These are phyloP conservation scores for Tarsius wallacei DNA, from an alignment of 2,797 vertebrate genomes.

Conservation along the genomic window DNA sequence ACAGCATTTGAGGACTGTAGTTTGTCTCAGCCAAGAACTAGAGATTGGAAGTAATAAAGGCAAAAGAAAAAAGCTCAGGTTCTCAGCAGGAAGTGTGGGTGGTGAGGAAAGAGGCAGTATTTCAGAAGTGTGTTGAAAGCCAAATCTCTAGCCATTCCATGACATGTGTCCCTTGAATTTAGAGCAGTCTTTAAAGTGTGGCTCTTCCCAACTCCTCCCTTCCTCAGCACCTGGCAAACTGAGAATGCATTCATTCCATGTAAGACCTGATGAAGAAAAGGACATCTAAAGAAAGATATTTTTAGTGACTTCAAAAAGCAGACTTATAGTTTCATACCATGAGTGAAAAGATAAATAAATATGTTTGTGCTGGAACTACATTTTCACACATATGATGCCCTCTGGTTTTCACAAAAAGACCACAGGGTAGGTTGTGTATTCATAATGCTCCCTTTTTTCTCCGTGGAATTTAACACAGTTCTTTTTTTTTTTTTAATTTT, in stretches of 20 bases:
- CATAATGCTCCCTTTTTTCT: not conserved
- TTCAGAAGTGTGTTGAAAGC: not conserved
- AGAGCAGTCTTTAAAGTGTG: not conserved
- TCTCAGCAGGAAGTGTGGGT: not conserved
- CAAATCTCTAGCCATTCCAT: not conserved
- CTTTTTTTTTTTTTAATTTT: no score
- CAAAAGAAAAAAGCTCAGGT: not conserved
- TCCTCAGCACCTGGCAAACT: not conserved
- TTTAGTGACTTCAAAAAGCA: not conserved
- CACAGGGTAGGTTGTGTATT: not conserved
- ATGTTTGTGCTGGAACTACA: not conserved
- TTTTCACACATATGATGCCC: not conserved
- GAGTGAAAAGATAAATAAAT: not conserved
- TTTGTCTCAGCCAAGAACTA: conserved; percentile 48
- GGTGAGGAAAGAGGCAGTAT: not conserved
- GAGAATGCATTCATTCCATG: not conserved
- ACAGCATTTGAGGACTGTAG: not conserved
- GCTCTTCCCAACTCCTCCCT: not conserved
- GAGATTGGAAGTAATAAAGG: conserved; percentile 31
- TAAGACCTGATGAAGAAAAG: not conserved
- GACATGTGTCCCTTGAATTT: not conserved
- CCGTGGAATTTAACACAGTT: not conserved
- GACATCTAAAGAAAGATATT: not conserved
- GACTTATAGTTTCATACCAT: not conserved
- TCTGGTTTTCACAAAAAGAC: not conserved